Conservation (phyloP, 2,888 invertebrate species). For the Pimpla rufipes region DNA sequence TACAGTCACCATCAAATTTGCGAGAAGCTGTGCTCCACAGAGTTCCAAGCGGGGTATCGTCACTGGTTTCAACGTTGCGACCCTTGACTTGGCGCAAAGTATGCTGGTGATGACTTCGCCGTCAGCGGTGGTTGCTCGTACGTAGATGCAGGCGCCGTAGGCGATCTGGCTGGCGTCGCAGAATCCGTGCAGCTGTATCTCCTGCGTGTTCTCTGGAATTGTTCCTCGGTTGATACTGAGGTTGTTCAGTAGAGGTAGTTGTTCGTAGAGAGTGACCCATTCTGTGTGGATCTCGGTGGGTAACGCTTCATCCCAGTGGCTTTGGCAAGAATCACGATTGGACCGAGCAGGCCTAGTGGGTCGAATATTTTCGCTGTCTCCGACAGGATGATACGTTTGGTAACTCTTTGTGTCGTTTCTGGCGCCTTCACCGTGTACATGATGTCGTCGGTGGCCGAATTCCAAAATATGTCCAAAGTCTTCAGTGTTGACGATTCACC, state of each 20-base stretch:
- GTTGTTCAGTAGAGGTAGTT: slow-evolving; percentile 30
- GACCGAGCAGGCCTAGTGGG: slow-evolving; percentile 38
- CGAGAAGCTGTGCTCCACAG: slow-evolving; percentile 60
- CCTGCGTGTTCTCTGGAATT: not conserved
- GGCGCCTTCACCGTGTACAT: slow-evolving; percentile 37
- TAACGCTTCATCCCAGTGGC: slow-evolving; percentile 42
- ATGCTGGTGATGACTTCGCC: not conserved
- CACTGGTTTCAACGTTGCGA: slow-evolving; percentile 62
- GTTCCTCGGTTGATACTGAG: not conserved
- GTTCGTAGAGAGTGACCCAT: not conserved
- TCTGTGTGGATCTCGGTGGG: not conserved
- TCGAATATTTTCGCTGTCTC: slow-evolving; percentile 11
- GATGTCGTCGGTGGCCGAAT: slow-evolving; percentile 41
- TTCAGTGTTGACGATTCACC: slow-evolving; percentile 24
- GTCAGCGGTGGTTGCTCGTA: too few relatives aligned
- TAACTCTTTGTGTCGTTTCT: not conserved
- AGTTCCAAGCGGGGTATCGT: slow-evolving; percentile 67
- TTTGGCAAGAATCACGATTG: slow-evolving; percentile 26
- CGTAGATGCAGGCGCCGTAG: slow-evolving; percentile 58
- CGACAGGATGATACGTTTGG: slow-evolving; percentile 37
- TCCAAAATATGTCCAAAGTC: slow-evolving; percentile 49
- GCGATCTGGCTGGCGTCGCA: slow-evolving; percentile 62
- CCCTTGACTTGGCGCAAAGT: slow-evolving; percentile 66
- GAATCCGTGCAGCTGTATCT: slow-evolving; percentile 68
- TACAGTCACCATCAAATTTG: slow-evolving; percentile 17